phyloP scores from a whole-genome alignment of 2,888 invertebrate species.

The Ernsta delagoae region DNA sequence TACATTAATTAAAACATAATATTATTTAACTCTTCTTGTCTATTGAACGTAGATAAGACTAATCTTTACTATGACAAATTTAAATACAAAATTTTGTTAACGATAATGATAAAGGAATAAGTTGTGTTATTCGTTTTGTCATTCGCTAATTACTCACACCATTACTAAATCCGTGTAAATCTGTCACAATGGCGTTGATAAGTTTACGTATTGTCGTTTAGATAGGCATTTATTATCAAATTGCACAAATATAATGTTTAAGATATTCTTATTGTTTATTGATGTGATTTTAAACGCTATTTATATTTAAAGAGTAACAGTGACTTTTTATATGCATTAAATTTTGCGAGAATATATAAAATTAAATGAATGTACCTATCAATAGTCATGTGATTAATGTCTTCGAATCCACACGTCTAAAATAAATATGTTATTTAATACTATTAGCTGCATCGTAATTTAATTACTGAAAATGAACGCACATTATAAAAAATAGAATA shows the following conservation, averaged over 20 bases:
- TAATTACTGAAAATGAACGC: slow-evolving; percentile 7
- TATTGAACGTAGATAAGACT: too few species aligned
- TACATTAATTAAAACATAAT: too few species aligned
- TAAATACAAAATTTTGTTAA: not conserved
- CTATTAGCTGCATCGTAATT: not conserved
- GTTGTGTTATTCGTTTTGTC: not conserved
- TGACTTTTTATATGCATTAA: slow-evolving; percentile 8
- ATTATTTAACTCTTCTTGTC: too few species aligned
- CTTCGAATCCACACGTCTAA: not conserved
- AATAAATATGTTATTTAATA: not conserved
- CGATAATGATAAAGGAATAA: not conserved
- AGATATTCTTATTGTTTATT: slow-evolving; percentile 36
- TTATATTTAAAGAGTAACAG: slow-evolving; percentile 24
- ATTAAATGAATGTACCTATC: too few species aligned
- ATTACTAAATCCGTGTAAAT: slow-evolving; percentile 34
- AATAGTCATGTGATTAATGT: not conserved
- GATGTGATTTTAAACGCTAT: slow-evolving; percentile 31
- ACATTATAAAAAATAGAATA: not conserved
- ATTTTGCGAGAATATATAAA: too few species aligned
- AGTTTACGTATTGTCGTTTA: slow-evolving; percentile 46
- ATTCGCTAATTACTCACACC: not conserved
- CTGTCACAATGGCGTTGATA: slow-evolving; percentile 36
- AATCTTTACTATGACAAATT: not conserved
- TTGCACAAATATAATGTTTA: slow-evolving; percentile 60
- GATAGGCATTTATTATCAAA: slow-evolving; percentile 60